phyloP scores from a whole-genome alignment of 2,888 invertebrate genomes.

The Caenorhabditis sp. region DNA sequence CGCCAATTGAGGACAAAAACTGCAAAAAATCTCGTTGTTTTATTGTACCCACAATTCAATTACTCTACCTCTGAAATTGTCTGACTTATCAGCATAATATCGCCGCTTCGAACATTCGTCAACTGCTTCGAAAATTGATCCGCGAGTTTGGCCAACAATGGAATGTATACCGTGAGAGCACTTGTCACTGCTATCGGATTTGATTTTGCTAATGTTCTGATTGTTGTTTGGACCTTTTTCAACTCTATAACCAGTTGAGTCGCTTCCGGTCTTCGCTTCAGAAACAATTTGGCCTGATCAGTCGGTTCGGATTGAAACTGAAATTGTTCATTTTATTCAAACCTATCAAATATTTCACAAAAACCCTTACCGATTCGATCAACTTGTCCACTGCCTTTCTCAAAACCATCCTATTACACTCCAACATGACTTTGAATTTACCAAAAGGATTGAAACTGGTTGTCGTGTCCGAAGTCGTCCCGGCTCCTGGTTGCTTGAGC shows the following conservation, averaged over 20 bases:
- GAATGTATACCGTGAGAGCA: background rate
- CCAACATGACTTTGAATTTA: background rate
- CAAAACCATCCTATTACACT: background rate
- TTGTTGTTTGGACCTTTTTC: background rate
- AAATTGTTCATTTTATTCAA: no score
- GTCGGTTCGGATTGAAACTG: background rate
- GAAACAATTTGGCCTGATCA: background rate
- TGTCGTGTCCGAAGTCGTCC: background rate
- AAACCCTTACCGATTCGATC: background rate
- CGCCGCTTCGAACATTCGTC: background rate
- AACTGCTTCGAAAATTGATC: background rate
- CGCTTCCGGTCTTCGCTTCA: background rate
- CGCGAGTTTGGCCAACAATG: background rate
- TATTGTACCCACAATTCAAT: background rate
- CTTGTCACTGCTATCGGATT: background rate
- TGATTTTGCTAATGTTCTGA: background rate
- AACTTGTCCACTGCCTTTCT: background rate
- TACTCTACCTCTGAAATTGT: background rate
- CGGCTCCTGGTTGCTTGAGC: background rate
- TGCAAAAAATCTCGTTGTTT: background rate
- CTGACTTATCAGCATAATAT: background rate
- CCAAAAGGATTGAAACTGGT: constrained; percentile 7
- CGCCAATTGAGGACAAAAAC: background rate
- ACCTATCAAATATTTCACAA: no score
- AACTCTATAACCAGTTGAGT: background rate